phyloP scores from a whole-genome alignment of 2,797 vertebrate species.

The Lerista edwardsae region DNA sequence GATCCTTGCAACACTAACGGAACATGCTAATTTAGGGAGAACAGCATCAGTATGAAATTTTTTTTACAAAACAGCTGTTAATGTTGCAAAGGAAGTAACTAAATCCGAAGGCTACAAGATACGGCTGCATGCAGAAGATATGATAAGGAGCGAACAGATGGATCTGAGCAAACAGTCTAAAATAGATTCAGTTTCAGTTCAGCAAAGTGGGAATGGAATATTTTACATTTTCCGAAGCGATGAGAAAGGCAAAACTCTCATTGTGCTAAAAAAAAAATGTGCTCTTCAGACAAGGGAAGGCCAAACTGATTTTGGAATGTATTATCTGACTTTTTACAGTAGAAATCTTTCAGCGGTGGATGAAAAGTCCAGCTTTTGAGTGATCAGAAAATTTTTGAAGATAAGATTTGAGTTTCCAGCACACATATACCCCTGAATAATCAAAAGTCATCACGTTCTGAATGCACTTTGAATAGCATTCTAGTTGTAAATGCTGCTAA shows the following conservation, averaged over 20 bases:
- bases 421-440: not conserved
- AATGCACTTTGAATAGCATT: not conserved
- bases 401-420: not conserved
- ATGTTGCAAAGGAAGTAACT: constrained; percentile 59
- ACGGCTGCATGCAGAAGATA: constrained; percentile 52
- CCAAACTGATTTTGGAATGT: not conserved
- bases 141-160: constrained; percentile 70
- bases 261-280: not conserved
- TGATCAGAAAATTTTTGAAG: not conserved
- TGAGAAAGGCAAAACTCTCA: not conserved
- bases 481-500: not conserved
- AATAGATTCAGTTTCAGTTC: constrained; percentile 59
- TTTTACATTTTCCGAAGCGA: constrained; percentile 12
- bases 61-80: constrained; percentile 75
- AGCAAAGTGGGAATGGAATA: constrained; percentile 53
- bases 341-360: not conserved
- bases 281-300: not conserved
- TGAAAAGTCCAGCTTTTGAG: not conserved
- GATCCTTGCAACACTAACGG: constrained; percentile 60
- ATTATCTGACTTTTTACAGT: not conserved
- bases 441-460: not conserved
- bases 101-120: constrained; percentile 65
- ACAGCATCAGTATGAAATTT: constrained; percentile 56
- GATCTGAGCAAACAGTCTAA: constrained; percentile 69
- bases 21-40: constrained; percentile 70